These are phyloP conservation scores for Ardeotis arabs DNA, from an alignment of 2,113 vertebrate species.

Conservation along the genomic window DNA sequence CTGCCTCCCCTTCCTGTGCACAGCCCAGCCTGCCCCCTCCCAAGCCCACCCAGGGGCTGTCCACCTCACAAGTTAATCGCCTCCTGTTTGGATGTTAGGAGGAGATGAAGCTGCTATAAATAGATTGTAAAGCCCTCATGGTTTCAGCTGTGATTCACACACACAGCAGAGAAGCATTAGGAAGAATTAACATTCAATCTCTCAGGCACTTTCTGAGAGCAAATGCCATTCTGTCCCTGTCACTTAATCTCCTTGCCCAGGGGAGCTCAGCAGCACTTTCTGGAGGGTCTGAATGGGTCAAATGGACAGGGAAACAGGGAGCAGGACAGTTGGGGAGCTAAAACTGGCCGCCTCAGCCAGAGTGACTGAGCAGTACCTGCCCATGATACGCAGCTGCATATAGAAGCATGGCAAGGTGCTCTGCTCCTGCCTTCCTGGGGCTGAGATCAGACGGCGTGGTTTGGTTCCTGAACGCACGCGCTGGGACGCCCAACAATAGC, in stretches of 20 bases:
- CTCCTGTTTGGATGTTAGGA: slow-evolving; percentile 31
- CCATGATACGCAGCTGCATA: background rate
- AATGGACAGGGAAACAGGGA: background rate
- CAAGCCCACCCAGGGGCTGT: background rate
- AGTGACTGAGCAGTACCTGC: background rate
- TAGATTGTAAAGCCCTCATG: slow-evolving; percentile 31
- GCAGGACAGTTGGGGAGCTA: background rate
- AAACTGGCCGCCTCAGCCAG: background rate
- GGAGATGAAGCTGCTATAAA: slow-evolving; percentile 66
- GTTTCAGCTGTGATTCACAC: slow-evolving; percentile 46
- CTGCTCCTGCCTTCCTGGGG: background rate
- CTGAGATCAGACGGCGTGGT: background rate
- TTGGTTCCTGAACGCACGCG: fast-evolving
- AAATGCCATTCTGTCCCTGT: background rate
- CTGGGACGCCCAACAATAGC: background rate
- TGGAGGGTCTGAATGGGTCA: background rate
- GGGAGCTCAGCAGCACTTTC: background rate
- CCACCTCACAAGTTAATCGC: slow-evolving; percentile 10
- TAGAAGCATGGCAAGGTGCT: background rate
- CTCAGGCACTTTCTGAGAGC: slow-evolving; percentile 5
- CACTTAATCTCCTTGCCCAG: background rate
- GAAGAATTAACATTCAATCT: slow-evolving; percentile 65
- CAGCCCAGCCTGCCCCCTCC: background rate
- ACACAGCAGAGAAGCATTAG: slow-evolving; percentile 56
- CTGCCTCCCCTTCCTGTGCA: background rate